Conservation (phyloP, 2,797 vertebrate genomes). For the Brachyrhaphis roseni region DNA sequence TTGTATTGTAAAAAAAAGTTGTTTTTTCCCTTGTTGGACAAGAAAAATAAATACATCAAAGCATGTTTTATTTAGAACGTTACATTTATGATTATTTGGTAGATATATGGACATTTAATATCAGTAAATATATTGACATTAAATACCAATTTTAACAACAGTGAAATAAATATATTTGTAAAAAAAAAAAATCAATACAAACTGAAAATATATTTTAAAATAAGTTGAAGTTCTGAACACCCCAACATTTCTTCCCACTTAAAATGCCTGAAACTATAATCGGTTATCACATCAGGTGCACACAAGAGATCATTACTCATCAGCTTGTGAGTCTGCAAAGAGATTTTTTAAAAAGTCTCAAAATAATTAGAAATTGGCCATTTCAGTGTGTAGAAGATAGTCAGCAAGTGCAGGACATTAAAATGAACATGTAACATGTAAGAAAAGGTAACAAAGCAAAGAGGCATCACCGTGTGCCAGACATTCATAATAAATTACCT, state of each 20-base stretch:
- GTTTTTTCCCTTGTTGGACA: not conserved
- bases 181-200: not conserved
- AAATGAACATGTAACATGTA: not conserved
- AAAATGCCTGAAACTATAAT: not conserved
- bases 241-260: not conserved
- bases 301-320: not conserved
- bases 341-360: not conserved
- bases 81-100: not conserved
- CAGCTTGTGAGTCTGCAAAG: not conserved
- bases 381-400: not conserved
- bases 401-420: not conserved
- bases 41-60: not conserved
- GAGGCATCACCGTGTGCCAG: conserved; percentile 1
- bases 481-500: conserved; percentile 35
- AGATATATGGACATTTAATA: not conserved
- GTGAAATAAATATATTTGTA: not conserved
- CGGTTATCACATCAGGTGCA: not conserved
- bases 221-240: not conserved
- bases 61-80: not conserved
- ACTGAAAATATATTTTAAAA: not conserved
- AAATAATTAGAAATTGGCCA: not conserved
- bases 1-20: not conserved
- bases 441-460: conserved; percentile 23
- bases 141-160: not conserved
- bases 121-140: not conserved